Conservation (phyloP, 2,113 vertebrate species). For the Eurypyga helias region DNA sequence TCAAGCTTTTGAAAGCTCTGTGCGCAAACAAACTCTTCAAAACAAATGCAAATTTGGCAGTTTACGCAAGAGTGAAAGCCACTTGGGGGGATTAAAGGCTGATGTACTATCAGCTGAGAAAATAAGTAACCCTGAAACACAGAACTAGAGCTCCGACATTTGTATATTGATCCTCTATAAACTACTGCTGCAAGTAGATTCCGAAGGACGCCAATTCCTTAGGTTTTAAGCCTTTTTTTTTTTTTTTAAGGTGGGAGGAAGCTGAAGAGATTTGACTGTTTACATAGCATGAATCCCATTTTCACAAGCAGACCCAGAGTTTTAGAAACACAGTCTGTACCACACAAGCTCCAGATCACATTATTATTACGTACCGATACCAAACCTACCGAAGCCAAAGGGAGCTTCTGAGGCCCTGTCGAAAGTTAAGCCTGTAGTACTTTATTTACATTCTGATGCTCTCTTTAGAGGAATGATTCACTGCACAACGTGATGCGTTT, state of each 20-base stretch:
- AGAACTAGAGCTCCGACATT: slow-evolving; percentile 19
- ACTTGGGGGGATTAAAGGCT: slow-evolving; percentile 66
- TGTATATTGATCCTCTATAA: slow-evolving; percentile 50
- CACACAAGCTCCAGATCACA: background rate
- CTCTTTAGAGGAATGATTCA: background rate
- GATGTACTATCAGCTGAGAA: slow-evolving; percentile 58
- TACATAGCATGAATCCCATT: background rate
- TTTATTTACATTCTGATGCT: background rate
- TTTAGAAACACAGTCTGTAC: background rate
- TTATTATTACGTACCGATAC: background rate
- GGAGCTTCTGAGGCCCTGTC: background rate
- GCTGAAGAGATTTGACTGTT: background rate
- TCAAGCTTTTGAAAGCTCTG: slow-evolving; percentile 25
- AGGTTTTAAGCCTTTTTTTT: background rate
- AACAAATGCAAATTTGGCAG: slow-evolving; percentile 66
- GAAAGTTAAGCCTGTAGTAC: background rate
- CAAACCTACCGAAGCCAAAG: background rate
- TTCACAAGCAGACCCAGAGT: background rate
- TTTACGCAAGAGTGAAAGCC: slow-evolving; percentile 42
- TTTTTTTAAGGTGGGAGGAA: background rate
- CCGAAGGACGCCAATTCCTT: slow-evolving; percentile 23
- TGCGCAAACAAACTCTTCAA: slow-evolving; percentile 43
- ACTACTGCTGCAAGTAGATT: background rate
- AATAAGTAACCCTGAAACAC: slow-evolving; percentile 53
- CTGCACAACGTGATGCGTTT: background rate